Evolutionary conservation across 2,888 invertebrate species (phyloP).

Genomic region (Anodontia alba): DNA sequence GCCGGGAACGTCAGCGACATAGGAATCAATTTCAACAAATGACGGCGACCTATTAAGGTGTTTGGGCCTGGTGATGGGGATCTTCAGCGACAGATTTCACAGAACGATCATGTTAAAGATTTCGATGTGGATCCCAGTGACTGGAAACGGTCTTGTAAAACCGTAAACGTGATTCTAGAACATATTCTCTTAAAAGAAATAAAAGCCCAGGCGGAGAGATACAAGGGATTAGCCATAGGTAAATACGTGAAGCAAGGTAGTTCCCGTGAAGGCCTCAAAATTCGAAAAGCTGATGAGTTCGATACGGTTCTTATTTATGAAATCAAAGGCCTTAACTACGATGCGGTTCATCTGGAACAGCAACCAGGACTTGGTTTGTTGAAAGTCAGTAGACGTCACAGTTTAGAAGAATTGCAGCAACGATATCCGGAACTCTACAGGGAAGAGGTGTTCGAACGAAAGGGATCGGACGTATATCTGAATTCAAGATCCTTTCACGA

Average conservation of each 20-base stretch:
- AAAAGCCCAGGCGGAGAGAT: constrained; percentile 19
- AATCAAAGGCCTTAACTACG: constrained; percentile 34
- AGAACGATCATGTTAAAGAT: not conserved
- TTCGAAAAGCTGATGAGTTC: constrained; percentile 54
- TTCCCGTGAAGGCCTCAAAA: constrained; percentile 57
- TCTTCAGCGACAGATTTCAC: not conserved
- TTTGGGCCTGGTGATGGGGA: not conserved
- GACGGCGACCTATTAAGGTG: not conserved
- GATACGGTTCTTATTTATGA: constrained; percentile 51
- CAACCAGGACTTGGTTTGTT: not conserved
- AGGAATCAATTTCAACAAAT: constrained; percentile 14
- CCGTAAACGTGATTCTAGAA: not conserved
- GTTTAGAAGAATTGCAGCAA: not conserved
- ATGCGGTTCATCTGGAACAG: not conserved
- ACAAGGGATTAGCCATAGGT: constrained; percentile 33
- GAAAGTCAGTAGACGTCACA: not conserved
- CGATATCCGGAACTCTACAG: constrained; percentile 21
- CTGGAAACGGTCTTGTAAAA: constrained; percentile 6
- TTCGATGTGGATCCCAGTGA: constrained; percentile 10
- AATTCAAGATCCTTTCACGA: constrained; percentile 34
- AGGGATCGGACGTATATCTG: constrained; percentile 4
- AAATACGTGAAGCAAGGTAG: constrained; percentile 55
- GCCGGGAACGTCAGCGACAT: not conserved
- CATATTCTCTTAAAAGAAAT: constrained; percentile 18
- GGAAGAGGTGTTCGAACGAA: constrained; percentile 19